Conservation (phyloP, 2,797 vertebrate genomes). For the Anas flavirostris region DNA sequence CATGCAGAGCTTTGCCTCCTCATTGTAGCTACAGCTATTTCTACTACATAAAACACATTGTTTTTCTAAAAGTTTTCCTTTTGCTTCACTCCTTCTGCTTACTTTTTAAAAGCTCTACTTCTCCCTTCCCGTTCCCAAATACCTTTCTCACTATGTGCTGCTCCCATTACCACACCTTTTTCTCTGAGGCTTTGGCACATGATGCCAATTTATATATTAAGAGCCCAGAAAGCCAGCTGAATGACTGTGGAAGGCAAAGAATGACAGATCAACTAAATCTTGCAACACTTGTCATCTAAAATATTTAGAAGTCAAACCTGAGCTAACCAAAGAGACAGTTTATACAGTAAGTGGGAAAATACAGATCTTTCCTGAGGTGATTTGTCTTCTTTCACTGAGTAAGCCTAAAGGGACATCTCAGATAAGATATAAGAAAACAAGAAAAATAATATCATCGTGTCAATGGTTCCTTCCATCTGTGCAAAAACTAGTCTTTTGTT, state of each 20-base stretch:
- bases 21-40: not conserved
- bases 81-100: not conserved
- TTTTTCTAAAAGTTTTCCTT: slow-evolving; percentile 1
- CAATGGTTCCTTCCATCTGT: not conserved
- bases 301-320: not conserved
- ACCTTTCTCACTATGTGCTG: not conserved
- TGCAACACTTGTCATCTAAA: not conserved
- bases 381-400: not conserved
- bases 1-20: not conserved
- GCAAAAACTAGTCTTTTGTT: not conserved
- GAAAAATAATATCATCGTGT: not conserved
- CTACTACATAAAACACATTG: not conserved
- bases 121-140: not conserved
- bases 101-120: not conserved
- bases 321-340: not conserved
- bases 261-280: not conserved
- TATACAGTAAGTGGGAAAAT: not conserved
- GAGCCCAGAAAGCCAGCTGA: not conserved
- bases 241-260: not conserved
- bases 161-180: not conserved
- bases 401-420: not conserved
- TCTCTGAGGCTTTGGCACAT: not conserved
- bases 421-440: slow-evolving; percentile 7
- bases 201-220: not conserved
- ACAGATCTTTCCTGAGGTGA: not conserved